Percentiles rank a stretch among this genome's conserved stretches.
Evolutionary conservation across 2,888 invertebrate genomes (phyloP).

Genomic region (Nomada fucata): DNA sequence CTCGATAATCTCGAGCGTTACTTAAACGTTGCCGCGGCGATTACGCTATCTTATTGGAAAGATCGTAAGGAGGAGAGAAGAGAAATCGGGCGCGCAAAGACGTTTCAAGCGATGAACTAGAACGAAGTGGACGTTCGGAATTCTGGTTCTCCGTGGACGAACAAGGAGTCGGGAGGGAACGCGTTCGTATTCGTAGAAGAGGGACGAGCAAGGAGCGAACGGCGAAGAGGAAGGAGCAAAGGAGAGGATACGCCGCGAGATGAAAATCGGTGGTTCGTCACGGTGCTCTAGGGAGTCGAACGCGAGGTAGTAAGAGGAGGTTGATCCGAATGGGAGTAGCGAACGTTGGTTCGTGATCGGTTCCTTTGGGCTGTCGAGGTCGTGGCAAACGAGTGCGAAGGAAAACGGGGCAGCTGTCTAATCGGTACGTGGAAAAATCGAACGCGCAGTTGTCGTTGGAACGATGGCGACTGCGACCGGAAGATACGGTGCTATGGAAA

Average conservation of each 20-base stretch:
- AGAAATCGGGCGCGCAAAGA: constrained; percentile 29
- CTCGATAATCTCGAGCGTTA: constrained; percentile 21
- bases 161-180: constrained; percentile 2
- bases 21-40: neutral
- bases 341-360: constrained; percentile 28
- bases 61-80: neutral
- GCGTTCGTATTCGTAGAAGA: neutral
- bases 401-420: constrained; percentile 27
- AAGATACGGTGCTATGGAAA: constrained; percentile 79
- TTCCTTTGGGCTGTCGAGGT: constrained; percentile 45
- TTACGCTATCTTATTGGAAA: constrained; percentile 4
- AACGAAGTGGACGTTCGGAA: constrained; percentile 16
- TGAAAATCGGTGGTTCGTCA: constrained; percentile 46
- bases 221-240: neutral
- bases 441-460: constrained; percentile 14
- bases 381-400: constrained; percentile 35
- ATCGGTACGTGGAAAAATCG: constrained; percentile 44
- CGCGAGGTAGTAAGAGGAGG: constrained; percentile 42
- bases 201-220: neutral
- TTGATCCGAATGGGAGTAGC: constrained; percentile 65
- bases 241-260: constrained; percentile 9
- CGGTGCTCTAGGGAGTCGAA: constrained; percentile 43
- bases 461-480: constrained; percentile 47
- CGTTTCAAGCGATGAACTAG: constrained; percentile 19
- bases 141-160: constrained; percentile 26